Conservation (phyloP, 2,113 vertebrate species). For the Cranoglanis bouderius region DNA sequence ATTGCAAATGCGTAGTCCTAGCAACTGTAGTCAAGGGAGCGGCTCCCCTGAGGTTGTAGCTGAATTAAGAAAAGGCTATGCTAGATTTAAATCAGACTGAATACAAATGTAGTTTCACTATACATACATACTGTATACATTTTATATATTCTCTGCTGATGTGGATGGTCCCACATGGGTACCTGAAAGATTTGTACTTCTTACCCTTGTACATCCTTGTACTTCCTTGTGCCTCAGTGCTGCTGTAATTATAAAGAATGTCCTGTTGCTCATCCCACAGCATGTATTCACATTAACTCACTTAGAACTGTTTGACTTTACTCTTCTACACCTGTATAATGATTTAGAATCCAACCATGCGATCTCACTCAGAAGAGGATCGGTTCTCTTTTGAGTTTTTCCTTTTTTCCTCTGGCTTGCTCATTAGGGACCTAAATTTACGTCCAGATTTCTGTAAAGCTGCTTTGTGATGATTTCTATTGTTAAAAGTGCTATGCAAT, state of each 20-base stretch:
- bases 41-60: constrained; percentile 10
- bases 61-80: constrained; percentile 6
- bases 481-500: not conserved
- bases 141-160: not conserved
- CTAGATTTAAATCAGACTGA: not conserved
- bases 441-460: not conserved
- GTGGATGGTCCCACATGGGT: not conserved
- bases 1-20: constrained; percentile 29
- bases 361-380: not conserved
- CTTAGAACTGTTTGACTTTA: not conserved
- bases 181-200: not conserved
- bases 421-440: not conserved
- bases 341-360: not conserved
- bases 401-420: not conserved
- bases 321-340: not conserved
- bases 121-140: not conserved
- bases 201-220: not conserved
- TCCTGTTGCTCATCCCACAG: not conserved
- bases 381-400: not conserved
- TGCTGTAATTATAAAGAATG: not conserved
- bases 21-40: constrained; percentile 38
- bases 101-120: not conserved
- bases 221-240: too few species aligned
- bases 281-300: not conserved
- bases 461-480: not conserved